A percentile compares a stretch with the other conserved stretches of the same genome.
These are phyloP conservation scores for Eumerus sabulonum DNA, from an alignment of 2,888 invertebrate species.

Conservation along the genomic window DNA sequence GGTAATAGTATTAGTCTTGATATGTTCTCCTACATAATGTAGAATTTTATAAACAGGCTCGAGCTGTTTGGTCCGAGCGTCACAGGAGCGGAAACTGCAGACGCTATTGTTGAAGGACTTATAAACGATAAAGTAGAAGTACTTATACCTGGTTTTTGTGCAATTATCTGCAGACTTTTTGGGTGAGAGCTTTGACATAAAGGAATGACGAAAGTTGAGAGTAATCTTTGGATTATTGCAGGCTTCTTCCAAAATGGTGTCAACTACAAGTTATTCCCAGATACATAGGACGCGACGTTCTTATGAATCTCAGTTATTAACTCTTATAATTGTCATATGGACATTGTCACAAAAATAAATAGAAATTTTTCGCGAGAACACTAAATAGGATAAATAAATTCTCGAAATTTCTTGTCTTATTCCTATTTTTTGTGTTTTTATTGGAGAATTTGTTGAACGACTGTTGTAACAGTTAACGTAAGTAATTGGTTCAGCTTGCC, in stretches of 20 bases:
- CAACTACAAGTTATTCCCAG: neutral
- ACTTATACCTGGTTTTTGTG: constrained; percentile 64
- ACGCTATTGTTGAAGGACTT: constrained; percentile 70
- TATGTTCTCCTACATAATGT: neutral
- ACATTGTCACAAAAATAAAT: too few species aligned
- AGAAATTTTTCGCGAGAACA: too few species aligned
- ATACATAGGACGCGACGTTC: neutral
- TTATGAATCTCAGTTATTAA: neutral
- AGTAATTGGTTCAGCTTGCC: too few species aligned
- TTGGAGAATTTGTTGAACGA: too few species aligned
- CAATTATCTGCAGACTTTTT: neutral
- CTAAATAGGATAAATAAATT: too few species aligned
- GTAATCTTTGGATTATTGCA: neutral
- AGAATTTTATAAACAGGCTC: neutral
- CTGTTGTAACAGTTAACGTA: too few species aligned
- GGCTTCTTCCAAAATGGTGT: constrained; percentile 37
- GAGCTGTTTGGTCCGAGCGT: constrained; percentile 58
- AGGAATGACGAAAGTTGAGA: too few species aligned
- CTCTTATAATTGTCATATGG: too few species aligned
- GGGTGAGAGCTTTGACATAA: constrained; percentile 23
- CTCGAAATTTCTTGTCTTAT: too few species aligned
- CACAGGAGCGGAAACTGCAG: constrained; percentile 69
- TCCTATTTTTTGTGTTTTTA: too few species aligned
- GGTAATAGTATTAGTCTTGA: constrained; percentile 23
- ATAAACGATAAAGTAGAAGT: constrained; percentile 71